Conservation (phyloP, 2,113 vertebrate genomes). For the Spea bombifrons region DNA sequence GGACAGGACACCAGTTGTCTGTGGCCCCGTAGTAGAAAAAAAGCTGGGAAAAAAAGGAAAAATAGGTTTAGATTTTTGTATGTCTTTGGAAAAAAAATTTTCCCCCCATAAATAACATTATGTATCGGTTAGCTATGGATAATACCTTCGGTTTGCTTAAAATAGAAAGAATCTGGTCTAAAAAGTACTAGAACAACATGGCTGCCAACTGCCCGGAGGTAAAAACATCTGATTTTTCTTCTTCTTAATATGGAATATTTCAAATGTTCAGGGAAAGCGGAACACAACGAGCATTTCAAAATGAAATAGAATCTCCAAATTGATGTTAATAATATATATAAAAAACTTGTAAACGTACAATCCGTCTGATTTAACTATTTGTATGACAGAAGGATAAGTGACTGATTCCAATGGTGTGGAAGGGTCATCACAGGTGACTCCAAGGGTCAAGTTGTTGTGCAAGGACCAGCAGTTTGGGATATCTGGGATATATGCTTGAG, state of each 20-base stretch:
- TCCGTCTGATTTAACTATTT: too few species aligned
- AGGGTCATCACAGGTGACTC: too few species aligned
- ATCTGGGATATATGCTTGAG: too few species aligned
- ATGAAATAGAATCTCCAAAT: neutral
- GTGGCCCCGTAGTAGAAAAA: slow-evolving; percentile 83
- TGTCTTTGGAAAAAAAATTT: neutral
- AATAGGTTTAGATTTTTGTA: neutral
- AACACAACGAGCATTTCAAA: neutral
- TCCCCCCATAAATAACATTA: neutral
- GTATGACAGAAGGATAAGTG: too few species aligned
- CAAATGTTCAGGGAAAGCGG: slow-evolving; percentile 3
- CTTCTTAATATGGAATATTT: neutral
- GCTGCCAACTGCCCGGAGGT: slow-evolving; percentile 12
- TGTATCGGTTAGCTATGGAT: slow-evolving; percentile 13
- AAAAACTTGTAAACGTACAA: too few species aligned
- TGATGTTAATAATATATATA: too few species aligned
- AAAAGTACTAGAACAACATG: slow-evolving; percentile 3
- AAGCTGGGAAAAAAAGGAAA: slow-evolving; percentile 61
- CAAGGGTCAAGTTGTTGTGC: too few species aligned
- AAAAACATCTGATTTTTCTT: neutral
- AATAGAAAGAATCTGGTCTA: slow-evolving; percentile 20
- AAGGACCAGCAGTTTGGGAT: too few species aligned
- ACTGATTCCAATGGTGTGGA: too few species aligned
- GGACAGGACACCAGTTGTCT: slow-evolving; percentile 85
- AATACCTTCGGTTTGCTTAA: slow-evolving; percentile 34